Percentiles rank a stretch among this genome's conserved stretches.
Conservation (phyloP, 2,797 vertebrate genomes). For the Psittacula derbiana region DNA sequence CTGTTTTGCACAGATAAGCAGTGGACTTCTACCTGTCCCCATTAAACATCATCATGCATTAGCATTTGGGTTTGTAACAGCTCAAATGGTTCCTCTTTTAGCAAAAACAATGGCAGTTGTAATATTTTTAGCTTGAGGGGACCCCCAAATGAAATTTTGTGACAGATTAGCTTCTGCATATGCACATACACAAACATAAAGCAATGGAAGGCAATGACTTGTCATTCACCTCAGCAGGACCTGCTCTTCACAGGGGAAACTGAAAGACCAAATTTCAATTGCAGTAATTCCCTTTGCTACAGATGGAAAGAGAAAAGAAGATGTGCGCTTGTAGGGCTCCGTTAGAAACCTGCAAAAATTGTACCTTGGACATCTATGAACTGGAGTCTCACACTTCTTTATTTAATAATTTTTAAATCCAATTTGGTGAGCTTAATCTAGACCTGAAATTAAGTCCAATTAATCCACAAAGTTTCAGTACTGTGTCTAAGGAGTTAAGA, state of each 20-base stretch:
- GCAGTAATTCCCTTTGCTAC: not conserved
- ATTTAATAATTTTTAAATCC: not conserved
- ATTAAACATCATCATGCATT: not conserved
- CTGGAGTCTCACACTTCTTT: not conserved
- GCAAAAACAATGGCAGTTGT: not conserved
- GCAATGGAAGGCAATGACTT: not conserved
- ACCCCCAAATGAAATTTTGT: not conserved
- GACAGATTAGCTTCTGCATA: not conserved
- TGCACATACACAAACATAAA: not conserved
- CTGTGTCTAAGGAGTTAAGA: not conserved
- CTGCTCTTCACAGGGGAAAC: not conserved
- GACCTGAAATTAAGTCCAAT: not conserved
- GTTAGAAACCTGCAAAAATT: not conserved
- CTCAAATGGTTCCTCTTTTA: not conserved
- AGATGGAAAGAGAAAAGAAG: not conserved
- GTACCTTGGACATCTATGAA: not conserved
- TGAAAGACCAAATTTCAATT: accelerated
- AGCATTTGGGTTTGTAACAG: not conserved
- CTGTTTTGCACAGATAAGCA: not conserved
- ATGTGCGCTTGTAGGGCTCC: not conserved
- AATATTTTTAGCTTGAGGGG: not conserved
- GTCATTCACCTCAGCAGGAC: not conserved
- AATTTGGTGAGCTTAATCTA: not conserved
- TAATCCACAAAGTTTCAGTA: not conserved
- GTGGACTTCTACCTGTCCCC: not conserved